These are phyloP conservation scores for Ranitomeya variabilis DNA, from an alignment of 2,113 vertebrate species.

Conservation along the genomic window DNA sequence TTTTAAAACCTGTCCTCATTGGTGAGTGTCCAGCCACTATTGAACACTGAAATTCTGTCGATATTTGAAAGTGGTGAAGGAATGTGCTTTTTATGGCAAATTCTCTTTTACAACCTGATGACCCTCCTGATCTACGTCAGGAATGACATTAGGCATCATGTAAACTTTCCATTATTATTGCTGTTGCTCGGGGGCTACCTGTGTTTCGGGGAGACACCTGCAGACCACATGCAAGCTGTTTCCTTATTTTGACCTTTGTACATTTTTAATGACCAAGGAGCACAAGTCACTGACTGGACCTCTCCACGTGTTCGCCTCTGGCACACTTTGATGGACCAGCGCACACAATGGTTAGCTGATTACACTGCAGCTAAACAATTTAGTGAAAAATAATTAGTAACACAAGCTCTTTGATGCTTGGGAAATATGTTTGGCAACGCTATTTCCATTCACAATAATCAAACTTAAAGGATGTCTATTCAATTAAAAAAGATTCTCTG, in stretches of 20 bases:
- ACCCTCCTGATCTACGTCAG: background rate
- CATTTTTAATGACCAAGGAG: slow-evolving; percentile 37
- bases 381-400: slow-evolving; percentile 6
- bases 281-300: slow-evolving; percentile 30
- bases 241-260: slow-evolving; percentile 47
- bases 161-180: slow-evolving; percentile 23
- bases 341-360: slow-evolving; percentile 22
- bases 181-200: slow-evolving; percentile 31
- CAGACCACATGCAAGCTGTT: slow-evolving; percentile 28
- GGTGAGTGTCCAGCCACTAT: no score
- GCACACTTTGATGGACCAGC: slow-evolving; percentile 41
- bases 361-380: slow-evolving; percentile 9
- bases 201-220: slow-evolving; percentile 33
- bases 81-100: background rate
- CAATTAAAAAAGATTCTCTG: background rate
- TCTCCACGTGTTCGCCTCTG: slow-evolving; percentile 30
- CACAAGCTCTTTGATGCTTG: slow-evolving; percentile 10
- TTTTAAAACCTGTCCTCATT: no score
- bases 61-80: background rate
- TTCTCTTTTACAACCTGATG: background rate
- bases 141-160: background rate
- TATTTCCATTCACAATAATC: background rate
- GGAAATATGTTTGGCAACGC: background rate
- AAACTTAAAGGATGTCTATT: background rate
- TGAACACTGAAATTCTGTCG: background rate